Percentiles rank a stretch among this genome's conserved stretches.
phyloP scores from a whole-genome alignment of 2,888 invertebrate genomes.

The Orthosia gracilis region DNA sequence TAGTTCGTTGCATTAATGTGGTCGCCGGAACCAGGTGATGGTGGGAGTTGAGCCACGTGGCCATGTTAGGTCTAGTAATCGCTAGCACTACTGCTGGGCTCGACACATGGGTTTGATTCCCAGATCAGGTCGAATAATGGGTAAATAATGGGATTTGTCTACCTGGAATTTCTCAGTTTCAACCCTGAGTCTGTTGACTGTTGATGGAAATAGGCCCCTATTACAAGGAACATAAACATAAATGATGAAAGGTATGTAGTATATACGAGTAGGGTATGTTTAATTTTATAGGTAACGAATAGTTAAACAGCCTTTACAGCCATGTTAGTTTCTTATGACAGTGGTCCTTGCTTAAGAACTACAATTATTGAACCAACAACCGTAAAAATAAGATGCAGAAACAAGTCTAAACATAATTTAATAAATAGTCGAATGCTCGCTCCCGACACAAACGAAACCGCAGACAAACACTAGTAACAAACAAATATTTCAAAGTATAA shows the following conservation, averaged over 20 bases:
- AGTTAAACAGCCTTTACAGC: too few relatives aligned
- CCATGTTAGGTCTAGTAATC: background rate
- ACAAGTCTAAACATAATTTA: background rate
- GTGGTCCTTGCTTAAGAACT: background rate
- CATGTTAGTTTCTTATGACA: background rate
- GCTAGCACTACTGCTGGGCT: background rate
- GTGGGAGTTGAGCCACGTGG: constrained; percentile 7
- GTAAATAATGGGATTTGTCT: too few relatives aligned
- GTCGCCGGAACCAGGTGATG: constrained; percentile 45
- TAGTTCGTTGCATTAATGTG: constrained; percentile 65
- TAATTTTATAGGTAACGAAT: too few relatives aligned
- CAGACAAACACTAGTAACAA: constrained; percentile 12
- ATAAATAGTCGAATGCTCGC: background rate
- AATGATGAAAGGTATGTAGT: too few relatives aligned
- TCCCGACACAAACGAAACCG: constrained; percentile 2
- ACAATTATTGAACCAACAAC: background rate
- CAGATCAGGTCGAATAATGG: too few relatives aligned
- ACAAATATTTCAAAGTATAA: constrained; percentile 25
- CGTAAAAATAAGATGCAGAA: background rate
- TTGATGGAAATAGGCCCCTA: too few relatives aligned
- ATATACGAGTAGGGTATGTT: too few relatives aligned
- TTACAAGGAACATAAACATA: too few relatives aligned
- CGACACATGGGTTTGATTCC: too few relatives aligned
- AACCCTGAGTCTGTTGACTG: too few relatives aligned
- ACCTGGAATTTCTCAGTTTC: too few relatives aligned